Conservation (phyloP, 2,797 vertebrate species). For the Gallirallus australis region DNA sequence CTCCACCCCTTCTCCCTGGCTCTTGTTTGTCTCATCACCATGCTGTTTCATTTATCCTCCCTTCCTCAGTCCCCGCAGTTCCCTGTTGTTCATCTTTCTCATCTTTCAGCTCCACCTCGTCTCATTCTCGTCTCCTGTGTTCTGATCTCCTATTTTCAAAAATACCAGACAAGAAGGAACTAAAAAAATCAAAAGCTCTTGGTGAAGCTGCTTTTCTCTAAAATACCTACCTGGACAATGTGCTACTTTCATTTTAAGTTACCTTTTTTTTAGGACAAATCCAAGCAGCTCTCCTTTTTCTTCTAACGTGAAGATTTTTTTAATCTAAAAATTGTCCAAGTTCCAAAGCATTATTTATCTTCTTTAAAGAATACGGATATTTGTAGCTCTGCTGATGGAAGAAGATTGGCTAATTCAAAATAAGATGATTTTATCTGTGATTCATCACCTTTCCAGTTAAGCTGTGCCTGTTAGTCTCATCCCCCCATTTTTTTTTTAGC, state of each 20-base stretch:
- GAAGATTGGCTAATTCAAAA: not conserved
- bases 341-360: not conserved
- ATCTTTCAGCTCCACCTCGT: not conserved
- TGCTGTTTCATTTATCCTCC: slow-evolving; percentile 34
- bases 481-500: not conserved
- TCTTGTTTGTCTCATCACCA: slow-evolving; percentile 30
- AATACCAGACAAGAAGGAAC: not conserved
- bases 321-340: not conserved
- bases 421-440: not conserved
- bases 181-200: slow-evolving; percentile 8
- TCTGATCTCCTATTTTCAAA: slow-evolving; percentile 20
- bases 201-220: not conserved
- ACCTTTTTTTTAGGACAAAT: not conserved
- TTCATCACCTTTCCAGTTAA: not conserved
- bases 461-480: not conserved
- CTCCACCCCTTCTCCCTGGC: not conserved
- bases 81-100: slow-evolving; percentile 18
- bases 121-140: not conserved
- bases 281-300: not conserved
- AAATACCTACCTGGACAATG: not conserved
- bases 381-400: not conserved
- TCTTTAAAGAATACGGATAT: not conserved
- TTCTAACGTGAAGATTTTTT: not conserved
- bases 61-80: not conserved
- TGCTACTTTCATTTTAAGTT: slow-evolving; percentile 9